Evolutionary conservation across 2,888 invertebrate genomes (phyloP), one percentile per base, ranked within the genome.

Genomic region (Ormyrus pomaceus): DNA sequence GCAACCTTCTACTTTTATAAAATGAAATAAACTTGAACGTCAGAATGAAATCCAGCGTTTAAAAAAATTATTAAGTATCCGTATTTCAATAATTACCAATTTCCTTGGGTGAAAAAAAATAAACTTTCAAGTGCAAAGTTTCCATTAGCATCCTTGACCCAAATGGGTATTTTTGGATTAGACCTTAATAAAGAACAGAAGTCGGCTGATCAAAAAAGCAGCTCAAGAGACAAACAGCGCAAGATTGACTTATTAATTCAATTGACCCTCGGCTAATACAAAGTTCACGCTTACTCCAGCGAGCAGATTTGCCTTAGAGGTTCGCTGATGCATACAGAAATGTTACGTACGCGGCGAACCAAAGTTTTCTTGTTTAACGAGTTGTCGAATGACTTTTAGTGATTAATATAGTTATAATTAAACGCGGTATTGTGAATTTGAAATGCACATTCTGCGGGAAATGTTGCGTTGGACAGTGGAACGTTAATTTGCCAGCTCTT

Each of bases 281-380:
- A 71, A 66, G 59, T 80, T 69, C 70, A 71, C 48, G 71, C 71
- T 50, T 19, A 55, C n/a, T 48, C 8, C 19, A 69, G 56, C 11
- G 51, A 13, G 45, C n/a, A 50, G 75, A 76, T 80, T 80, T 75
- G 59, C 64, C 59, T 75, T 61, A 53, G 71, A 66, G 71, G 51
- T 75, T 75, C 56, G 55, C 71, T 76, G 75, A 71, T 76, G 61
- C 55, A 48, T 66, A 65, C 65, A 70, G 50, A 66, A 80, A 76
- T 56, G 55, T 72, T 77, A 65, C 11, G 56, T 45, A 13, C 56
- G 13, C 68, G 46, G 8, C 50, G 51, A 55, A 65, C 65, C 65
- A 77, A 76, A 76, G 55, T 80, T 76, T 80, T 62, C 59, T 71
- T 56, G 46, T 68, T 72, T 68, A 68, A 77, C 65, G 62, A 75